These are phyloP conservation scores for Theristicus caerulescens DNA, from an alignment of 2,113 vertebrate species.

Conservation along the genomic window DNA sequence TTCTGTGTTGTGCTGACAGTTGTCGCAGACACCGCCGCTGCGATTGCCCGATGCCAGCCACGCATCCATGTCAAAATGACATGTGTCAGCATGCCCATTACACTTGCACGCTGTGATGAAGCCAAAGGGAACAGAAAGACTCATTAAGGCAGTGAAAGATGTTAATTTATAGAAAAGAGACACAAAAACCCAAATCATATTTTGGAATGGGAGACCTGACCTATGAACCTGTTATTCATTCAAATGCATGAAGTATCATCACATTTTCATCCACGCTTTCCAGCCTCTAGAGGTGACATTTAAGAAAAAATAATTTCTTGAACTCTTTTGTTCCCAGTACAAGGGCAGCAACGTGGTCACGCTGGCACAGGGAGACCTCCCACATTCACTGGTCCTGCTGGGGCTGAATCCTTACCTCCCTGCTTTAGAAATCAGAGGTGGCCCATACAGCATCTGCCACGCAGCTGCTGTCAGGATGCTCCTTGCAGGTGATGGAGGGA, in stretches of 20 bases:
- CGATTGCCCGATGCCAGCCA: constrained; percentile 91
- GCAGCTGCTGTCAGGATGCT: background rate
- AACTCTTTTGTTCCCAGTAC: background rate
- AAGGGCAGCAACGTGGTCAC: background rate
- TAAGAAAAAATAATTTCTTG: background rate
- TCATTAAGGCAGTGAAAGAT: background rate
- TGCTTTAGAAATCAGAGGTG: background rate
- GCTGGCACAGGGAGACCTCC: background rate
- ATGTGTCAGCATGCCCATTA: constrained; percentile 89
- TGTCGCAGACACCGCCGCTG: constrained; percentile 88
- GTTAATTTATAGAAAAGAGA: background rate
- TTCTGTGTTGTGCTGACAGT: constrained; percentile 92
- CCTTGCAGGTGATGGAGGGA: background rate
- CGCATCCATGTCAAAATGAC: constrained; percentile 83
- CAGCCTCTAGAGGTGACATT: background rate
- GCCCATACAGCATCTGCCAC: background rate
- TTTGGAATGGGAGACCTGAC: background rate
- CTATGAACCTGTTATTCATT: background rate
- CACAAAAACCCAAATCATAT: background rate
- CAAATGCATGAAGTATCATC: background rate
- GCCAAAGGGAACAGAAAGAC: background rate
- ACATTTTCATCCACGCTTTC: background rate
- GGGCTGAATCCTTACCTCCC: background rate
- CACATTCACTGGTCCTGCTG: background rate
- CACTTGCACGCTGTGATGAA: constrained; percentile 87